Conservation (phyloP, 2,113 vertebrate genomes). For the Tylochromis polylepis region DNA sequence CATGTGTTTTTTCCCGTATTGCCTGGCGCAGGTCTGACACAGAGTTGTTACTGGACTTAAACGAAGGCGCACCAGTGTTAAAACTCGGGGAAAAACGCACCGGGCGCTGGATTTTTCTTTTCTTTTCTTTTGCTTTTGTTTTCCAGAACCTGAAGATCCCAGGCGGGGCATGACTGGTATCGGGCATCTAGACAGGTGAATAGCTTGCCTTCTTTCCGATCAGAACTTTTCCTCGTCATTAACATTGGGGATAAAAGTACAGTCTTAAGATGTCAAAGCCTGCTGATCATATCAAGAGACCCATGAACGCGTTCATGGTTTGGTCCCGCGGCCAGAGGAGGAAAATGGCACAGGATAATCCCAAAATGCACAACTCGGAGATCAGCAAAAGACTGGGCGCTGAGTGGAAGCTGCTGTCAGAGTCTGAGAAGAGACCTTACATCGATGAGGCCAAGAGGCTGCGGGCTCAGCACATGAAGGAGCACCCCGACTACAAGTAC, state of each 20-base stretch:
- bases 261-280: slow-evolving; percentile 89
- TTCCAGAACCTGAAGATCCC: slow-evolving; percentile 29
- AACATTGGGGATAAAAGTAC: slow-evolving; percentile 38
- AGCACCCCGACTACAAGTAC: slow-evolving; percentile 99
- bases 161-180: slow-evolving; percentile 82
- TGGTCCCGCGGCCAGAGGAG: slow-evolving; percentile 97
- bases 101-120: slow-evolving; percentile 62
- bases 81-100: slow-evolving; percentile 42
- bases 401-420: slow-evolving; percentile 97
- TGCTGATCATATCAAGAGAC: slow-evolving; percentile 97
- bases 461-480: slow-evolving; percentile 98
- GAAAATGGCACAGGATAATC: slow-evolving; percentile 99
- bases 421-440: slow-evolving; percentile 97
- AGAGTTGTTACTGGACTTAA: slow-evolving; percentile 55
- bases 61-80: slow-evolving; percentile 39
- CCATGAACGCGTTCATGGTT: slow-evolving; percentile 99
- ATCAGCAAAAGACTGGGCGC: slow-evolving; percentile 97
- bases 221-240: slow-evolving; percentile 62
- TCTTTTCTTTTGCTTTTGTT: slow-evolving; percentile 33
- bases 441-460: slow-evolving; percentile 98
- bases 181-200: slow-evolving; percentile 74
- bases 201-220: slow-evolving; percentile 39
- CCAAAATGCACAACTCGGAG: slow-evolving; percentile 99
- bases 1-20: slow-evolving; percentile 30
- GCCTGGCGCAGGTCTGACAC: slow-evolving; percentile 29